phyloP scores from a whole-genome alignment of 2,888 invertebrate species.

The Pristionchus arcanus region DNA sequence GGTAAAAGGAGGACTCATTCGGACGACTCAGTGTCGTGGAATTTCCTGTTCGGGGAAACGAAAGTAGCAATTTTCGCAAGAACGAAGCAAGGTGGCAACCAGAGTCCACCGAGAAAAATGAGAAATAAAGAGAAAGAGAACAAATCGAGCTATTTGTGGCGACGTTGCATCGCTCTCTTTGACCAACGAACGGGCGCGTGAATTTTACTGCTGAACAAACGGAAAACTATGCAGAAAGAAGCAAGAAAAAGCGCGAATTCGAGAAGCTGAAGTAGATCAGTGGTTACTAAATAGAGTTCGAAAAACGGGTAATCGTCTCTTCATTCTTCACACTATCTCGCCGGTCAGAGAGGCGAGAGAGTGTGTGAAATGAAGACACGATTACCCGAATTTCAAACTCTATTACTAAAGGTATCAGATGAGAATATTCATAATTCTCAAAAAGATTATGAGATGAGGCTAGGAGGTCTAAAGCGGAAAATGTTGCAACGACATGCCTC shows the following conservation, averaged over 20 bases:
- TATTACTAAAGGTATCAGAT: too few species aligned
- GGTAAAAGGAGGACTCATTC: not conserved
- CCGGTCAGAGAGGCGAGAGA: too few species aligned
- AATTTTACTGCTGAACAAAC: constrained; percentile 23
- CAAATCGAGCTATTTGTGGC: not conserved
- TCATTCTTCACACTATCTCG: too few species aligned
- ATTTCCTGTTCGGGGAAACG: not conserved
- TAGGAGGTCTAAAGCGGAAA: too few species aligned
- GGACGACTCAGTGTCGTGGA: not conserved
- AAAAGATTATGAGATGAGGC: too few species aligned
- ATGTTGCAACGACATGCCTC: not conserved
- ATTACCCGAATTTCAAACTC: too few species aligned
- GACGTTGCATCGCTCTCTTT: constrained; percentile 6
- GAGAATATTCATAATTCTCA: too few species aligned
- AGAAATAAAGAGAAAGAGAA: too few species aligned
- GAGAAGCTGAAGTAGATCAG: constrained; percentile 41
- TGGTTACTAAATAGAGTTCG: too few species aligned
- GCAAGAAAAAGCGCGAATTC: not conserved
- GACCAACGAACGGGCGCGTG: not conserved
- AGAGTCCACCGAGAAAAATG: too few species aligned
- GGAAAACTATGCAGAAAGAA: not conserved
- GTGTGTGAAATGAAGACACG: too few species aligned
- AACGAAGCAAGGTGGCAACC: not conserved
- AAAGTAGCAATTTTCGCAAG: not conserved
- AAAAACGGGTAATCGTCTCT: too few species aligned